Percentiles rank a stretch among this genome's conserved stretches.
Evolutionary conservation across 2,113 vertebrate genomes (phyloP).

Genomic region (Ondatra zibethicus): DNA sequence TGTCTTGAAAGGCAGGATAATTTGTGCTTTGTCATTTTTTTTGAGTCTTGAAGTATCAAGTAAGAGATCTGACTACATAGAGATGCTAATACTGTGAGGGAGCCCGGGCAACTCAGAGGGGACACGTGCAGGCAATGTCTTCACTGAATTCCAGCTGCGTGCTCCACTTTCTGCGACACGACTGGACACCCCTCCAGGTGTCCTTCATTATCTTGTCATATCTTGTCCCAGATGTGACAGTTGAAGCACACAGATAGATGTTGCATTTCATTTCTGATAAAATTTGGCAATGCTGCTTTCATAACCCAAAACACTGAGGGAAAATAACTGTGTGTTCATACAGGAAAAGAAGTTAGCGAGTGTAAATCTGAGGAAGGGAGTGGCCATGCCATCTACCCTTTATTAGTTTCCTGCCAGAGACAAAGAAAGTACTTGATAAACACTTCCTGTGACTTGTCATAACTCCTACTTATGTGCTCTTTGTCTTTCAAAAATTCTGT

Average conservation of each 20-base stretch:
- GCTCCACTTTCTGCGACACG: background rate
- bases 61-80: background rate
- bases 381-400: background rate
- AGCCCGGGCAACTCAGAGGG: background rate
- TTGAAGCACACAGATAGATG: background rate
- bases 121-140: background rate
- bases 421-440: slow-evolving; percentile 1
- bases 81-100: background rate
- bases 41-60: background rate
- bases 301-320: background rate
- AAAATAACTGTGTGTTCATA: background rate
- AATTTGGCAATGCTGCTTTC: slow-evolving; percentile 20
- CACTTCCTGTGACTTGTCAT: background rate
- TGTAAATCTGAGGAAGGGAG: background rate
- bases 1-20: background rate
- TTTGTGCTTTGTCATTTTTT: background rate
- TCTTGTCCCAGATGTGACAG: background rate
- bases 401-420: background rate
- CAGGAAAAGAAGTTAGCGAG: background rate
- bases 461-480: background rate
- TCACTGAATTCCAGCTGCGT: background rate
- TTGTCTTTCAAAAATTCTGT: background rate
- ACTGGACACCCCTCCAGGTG: background rate
- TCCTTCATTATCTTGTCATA: background rate
- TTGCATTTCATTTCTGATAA: background rate